Percentiles rank a stretch among this genome's conserved stretches.
phyloP scores from a whole-genome alignment of 2,113 vertebrate genomes.

The Heterochromis multidens region DNA sequence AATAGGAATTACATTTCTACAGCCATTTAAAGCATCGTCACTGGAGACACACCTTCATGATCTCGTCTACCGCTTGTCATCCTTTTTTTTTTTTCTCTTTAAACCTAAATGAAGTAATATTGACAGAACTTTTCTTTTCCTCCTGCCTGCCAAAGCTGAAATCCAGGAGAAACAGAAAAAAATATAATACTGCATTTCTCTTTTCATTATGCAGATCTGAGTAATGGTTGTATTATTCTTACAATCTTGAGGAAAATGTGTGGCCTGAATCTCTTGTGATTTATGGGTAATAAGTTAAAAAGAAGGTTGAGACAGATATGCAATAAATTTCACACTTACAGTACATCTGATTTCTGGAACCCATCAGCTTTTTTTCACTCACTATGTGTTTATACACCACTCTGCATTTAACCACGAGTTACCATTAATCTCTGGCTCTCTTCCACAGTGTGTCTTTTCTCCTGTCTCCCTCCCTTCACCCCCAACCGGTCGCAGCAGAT shows the following conservation, averaged over 20 bases:
- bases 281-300: neutral
- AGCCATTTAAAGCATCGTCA: conserved; percentile 17
- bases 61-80: neutral
- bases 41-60: conserved; percentile 10
- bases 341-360: neutral
- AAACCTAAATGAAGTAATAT: neutral
- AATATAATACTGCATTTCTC: neutral
- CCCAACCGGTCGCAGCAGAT: no score
- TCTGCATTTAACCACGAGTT: no score
- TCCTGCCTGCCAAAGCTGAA: neutral
- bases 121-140: neutral
- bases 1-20: conserved; percentile 41
- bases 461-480: no score
- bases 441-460: no score
- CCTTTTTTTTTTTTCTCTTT: neutral
- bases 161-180: neutral
- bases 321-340: neutral
- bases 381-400: no score
- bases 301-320: neutral
- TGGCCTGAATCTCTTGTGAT: neutral
- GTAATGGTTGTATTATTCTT: neutral
- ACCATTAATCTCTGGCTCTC: no score
- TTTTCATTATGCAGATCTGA: neutral
- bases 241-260: neutral
- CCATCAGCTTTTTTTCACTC: no score